phyloP scores from a whole-genome alignment of 2,888 invertebrate genomes.

The Tipula vernalis region DNA sequence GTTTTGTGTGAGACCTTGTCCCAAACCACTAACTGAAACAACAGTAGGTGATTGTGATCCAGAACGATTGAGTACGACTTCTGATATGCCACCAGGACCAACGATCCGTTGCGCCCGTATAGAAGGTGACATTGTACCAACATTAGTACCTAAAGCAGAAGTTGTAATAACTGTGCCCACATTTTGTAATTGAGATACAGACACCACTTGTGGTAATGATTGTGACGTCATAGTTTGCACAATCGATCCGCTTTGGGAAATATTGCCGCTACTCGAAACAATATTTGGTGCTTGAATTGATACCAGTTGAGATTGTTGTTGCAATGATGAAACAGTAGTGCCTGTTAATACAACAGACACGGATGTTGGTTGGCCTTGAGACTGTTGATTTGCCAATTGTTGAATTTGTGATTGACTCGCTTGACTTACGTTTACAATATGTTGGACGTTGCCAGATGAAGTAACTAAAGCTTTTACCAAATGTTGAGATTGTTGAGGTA shows the following conservation, averaged over 20 bases:
- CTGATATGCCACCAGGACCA: slow-evolving; percentile 29
- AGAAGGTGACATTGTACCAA: slow-evolving; percentile 31
- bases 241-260: slow-evolving; percentile 25
- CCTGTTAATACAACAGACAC: slow-evolving; percentile 34
- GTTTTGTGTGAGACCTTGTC: slow-evolving; percentile 26
- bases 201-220: slow-evolving; percentile 33
- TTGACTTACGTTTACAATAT: slow-evolving; percentile 10
- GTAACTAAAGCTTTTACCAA: slow-evolving; percentile 6
- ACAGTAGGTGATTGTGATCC: slow-evolving; percentile 33
- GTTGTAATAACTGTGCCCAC: slow-evolving; percentile 33
- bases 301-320: slow-evolving; percentile 31
- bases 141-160: slow-evolving; percentile 27
- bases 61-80: slow-evolving; percentile 32
- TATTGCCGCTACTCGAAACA: slow-evolving; percentile 21
- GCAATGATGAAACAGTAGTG: slow-evolving; percentile 30
- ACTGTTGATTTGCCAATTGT: slow-evolving; percentile 21
- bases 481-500: slow-evolving; percentile 4
- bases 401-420: slow-evolving; percentile 16
- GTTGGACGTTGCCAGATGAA: not conserved
- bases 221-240: slow-evolving; percentile 32
- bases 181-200: slow-evolving; percentile 35
- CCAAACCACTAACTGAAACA: slow-evolving; percentile 33
- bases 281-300: slow-evolving; percentile 29
- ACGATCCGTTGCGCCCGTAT: slow-evolving; percentile 33
- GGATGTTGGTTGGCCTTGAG: slow-evolving; percentile 24